Conservation (phyloP, 2,888 invertebrate genomes). For the Eledona agricola region DNA sequence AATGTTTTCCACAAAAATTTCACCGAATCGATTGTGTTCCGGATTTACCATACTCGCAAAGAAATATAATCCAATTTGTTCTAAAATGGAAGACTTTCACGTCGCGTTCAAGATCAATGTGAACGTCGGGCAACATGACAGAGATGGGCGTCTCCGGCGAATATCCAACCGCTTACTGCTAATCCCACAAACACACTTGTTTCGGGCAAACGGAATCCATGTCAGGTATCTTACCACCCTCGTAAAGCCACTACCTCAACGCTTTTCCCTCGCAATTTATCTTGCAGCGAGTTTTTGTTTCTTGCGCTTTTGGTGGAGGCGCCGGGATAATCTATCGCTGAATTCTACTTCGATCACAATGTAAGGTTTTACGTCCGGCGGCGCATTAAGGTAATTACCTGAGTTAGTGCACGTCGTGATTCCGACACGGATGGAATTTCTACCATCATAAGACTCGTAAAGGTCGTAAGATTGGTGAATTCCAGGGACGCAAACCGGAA, state of each 20-base stretch:
- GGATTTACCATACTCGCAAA: slow-evolving; percentile 14
- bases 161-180: slow-evolving; percentile 23
- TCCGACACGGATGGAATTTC: slow-evolving; percentile 37
- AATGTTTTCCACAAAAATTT: not conserved
- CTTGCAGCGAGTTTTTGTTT: too few relatives aligned
- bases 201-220: slow-evolving; percentile 6
- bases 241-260: not conserved
- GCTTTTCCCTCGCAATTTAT: too few relatives aligned
- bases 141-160: slow-evolving; percentile 32
- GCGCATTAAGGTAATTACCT: slow-evolving; percentile 37
- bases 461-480: slow-evolving; percentile 33
- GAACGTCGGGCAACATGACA: slow-evolving; percentile 28
- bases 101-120: slow-evolving; percentile 26
- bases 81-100: slow-evolving; percentile 34
- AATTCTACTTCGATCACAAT: slow-evolving; percentile 17
- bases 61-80: slow-evolving; percentile 34
- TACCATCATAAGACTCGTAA: slow-evolving; percentile 33
- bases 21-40: slow-evolving; percentile 9
- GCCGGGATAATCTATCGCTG: too few relatives aligned
- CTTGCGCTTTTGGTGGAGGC: too few relatives aligned
- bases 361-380: slow-evolving; percentile 28
- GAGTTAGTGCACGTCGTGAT: slow-evolving; percentile 30
- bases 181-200: slow-evolving; percentile 28
- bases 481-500: slow-evolving; percentile 31
- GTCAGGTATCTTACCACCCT: not conserved